Percentiles rank a stretch among this genome's conserved stretches.
Conservation (phyloP, 2,113 vertebrate species). For the Gymnobelideus leadbeateri region DNA sequence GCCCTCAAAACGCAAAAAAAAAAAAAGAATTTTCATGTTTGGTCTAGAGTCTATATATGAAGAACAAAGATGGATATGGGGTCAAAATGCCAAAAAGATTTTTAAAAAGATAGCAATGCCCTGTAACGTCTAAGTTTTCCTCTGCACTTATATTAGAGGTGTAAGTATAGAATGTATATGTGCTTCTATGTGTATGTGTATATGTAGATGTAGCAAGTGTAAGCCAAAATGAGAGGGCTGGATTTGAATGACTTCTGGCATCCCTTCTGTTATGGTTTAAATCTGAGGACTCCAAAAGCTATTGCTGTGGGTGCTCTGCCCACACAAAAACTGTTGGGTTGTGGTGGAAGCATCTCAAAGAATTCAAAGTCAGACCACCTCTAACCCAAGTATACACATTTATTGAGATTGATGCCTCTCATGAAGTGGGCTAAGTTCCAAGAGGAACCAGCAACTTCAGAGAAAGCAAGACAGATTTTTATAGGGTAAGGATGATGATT, state of each 20-base stretch:
- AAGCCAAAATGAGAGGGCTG: background rate
- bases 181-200: background rate
- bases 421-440: too few relatives aligned
- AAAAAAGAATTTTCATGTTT: background rate
- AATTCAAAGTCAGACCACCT: too few relatives aligned
- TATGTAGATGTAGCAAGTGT: background rate
- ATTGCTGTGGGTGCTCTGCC: too few relatives aligned
- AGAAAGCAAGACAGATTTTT: too few relatives aligned
- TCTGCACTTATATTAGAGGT: background rate
- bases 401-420: too few relatives aligned
- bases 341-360: too few relatives aligned
- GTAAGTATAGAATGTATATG: background rate
- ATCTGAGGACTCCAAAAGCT: too few relatives aligned
- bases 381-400: too few relatives aligned
- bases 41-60: background rate
- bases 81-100: background rate
- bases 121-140: background rate
- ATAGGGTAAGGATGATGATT: too few relatives aligned
- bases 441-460: too few relatives aligned
- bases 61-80: background rate
- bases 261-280: background rate
- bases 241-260: background rate
- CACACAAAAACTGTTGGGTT: too few relatives aligned
- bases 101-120: background rate
- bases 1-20: too few relatives aligned